Percentiles rank a stretch among this genome's conserved stretches.
Evolutionary conservation across 2,888 invertebrate species (phyloP).

Genomic region (Neocrepidodera transversa): DNA sequence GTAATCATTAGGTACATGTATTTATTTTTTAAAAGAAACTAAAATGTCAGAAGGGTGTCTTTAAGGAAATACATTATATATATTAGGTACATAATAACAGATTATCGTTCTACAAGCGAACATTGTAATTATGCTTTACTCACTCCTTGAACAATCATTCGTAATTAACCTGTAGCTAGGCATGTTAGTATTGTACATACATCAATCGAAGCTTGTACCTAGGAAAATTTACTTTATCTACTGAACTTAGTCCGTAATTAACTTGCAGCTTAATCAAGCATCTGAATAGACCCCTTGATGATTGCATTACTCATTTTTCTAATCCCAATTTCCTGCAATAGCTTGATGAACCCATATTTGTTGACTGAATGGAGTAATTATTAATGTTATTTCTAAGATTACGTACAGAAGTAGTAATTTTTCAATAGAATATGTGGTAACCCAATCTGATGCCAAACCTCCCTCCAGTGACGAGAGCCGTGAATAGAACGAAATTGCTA

Average conservation of each 20-base stretch:
- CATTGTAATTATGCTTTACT: no score
- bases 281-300: background rate
- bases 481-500: conserved; percentile 37
- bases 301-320: background rate
- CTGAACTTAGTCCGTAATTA: no score
- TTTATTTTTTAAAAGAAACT: no score
- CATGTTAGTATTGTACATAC: background rate
- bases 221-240: no score
- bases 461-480: conserved; percentile 20
- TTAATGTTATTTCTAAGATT: conserved; percentile 27
- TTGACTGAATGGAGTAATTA: conserved; percentile 18
- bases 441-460: conserved; percentile 17
- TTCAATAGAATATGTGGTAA: conserved; percentile 25
- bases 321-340: background rate
- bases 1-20: no score
- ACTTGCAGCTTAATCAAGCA: no score
- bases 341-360: conserved; percentile 15
- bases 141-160: background rate
- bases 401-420: conserved; percentile 23
- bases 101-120: no score
- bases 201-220: background rate
- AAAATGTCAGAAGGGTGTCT: no score
- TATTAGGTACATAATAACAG: no score
- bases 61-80: no score
- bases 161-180: conserved; percentile 3